A percentile compares a stretch with the other conserved stretches of the same genome.
Conservation (phyloP, 2,113 vertebrate species). For the Hippopotamus amphibius region DNA sequence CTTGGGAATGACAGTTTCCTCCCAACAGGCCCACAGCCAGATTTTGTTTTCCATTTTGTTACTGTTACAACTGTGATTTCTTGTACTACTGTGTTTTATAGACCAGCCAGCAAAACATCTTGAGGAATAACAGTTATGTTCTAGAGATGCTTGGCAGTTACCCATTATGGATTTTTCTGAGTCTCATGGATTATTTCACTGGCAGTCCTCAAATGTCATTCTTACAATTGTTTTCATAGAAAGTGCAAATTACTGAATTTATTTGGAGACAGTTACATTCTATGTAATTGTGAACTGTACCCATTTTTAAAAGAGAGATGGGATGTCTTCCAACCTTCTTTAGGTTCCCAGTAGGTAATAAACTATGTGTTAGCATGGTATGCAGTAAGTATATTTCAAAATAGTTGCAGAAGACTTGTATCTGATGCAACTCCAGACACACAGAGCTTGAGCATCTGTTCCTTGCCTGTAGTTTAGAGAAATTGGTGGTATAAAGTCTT, state of each 20-base stretch:
- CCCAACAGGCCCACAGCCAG: constrained; percentile 22
- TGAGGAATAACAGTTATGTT: constrained; percentile 12
- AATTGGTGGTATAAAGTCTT: background rate
- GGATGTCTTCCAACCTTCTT: background rate
- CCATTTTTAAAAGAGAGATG: background rate
- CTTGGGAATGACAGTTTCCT: constrained; percentile 46
- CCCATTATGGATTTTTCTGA: background rate
- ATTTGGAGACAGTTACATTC: background rate
- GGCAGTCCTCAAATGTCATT: background rate
- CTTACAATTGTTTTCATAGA: background rate
- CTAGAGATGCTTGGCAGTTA: background rate
- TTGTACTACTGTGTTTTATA: constrained; percentile 25
- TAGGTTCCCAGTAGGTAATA: background rate
- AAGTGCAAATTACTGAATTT: constrained; percentile 23
- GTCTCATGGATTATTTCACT: background rate
- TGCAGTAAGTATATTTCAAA: background rate
- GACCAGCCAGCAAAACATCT: constrained; percentile 19
- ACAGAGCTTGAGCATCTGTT: background rate
- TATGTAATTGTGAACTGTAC: background rate
- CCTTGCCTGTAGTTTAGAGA: background rate
- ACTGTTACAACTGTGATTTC: constrained; percentile 2
- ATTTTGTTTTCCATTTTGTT: background rate
- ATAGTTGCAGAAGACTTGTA: background rate
- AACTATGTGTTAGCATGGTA: background rate
- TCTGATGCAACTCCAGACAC: background rate